Evolutionary conservation across 2,797 vertebrate species (phyloP), one percentile per base, ranked within the genome.

Genomic region (Protonibea diacanthus): DNA sequence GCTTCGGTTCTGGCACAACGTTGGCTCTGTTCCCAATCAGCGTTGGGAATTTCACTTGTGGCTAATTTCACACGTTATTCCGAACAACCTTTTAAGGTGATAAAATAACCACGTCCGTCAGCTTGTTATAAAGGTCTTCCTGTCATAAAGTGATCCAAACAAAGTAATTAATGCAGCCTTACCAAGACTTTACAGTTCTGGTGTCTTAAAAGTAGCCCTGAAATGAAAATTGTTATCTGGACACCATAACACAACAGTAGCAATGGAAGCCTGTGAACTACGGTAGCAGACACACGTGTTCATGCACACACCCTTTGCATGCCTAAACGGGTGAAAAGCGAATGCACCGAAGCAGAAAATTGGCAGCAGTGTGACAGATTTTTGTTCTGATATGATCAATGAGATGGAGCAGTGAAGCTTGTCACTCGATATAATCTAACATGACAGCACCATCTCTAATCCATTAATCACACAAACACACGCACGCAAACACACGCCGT

Each of bases 321-420:
- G 40, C 45, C 25, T 60, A 7, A 17, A 59, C 56, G 18, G 69
- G 64, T 83, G 82, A 90, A 74, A 58, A 68, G 76, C 80, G 86
- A 73, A 68, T 64, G 74, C 71, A 71, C 52, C 33, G 80, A 79
- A 27, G 90, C 85, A 84, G 78, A 82, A 91, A 91, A 93, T 93
- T 91, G 86, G 74, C 76, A 88, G 81, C 48, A 88, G 78, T 62
- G 65, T 76, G 80, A 84, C 71, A 66, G 66, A 81, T 85, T 84
- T 79, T 84, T 76, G 57, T 75, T 86, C 71, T 73, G 87, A 92
- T 91, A 74, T 82, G 78, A 91, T 90, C 86, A 85, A 83, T 82
- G 84, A 86, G 78, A 85, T 78, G 83, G 87, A 76, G 83, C 90
- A 81, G 86, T 83, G 83, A 63, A 78, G 90, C 86, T 78, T 89